Conservation (phyloP, 2,888 invertebrate genomes). For the Congeria kusceri region DNA sequence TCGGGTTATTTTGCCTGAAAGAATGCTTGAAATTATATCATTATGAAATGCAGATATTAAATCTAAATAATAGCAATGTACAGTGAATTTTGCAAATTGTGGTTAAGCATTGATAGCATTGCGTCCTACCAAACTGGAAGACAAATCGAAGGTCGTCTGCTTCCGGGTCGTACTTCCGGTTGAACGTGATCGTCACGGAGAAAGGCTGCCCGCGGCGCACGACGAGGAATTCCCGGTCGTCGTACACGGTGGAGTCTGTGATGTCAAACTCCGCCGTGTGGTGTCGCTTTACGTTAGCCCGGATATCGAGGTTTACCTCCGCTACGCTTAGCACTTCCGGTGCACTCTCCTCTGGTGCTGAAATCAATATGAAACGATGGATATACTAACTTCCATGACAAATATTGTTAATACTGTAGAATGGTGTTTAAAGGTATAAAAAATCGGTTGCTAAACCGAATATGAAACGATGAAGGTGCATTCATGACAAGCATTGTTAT, state of each 20-base stretch:
- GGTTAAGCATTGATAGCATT: not conserved
- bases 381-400: too few species aligned
- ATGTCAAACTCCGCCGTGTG: constrained; percentile 90
- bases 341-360: not conserved
- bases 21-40: too few species aligned
- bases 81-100: too few species aligned
- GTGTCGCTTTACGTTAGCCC: constrained; percentile 90
- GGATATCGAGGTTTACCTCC: constrained; percentile 89
- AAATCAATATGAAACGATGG: too few species aligned
- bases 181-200: constrained; percentile 90
- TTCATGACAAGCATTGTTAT: too few species aligned
- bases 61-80: too few species aligned
- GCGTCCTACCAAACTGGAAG: constrained; percentile 87
- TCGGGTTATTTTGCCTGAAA: too few species aligned
- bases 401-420: too few species aligned
- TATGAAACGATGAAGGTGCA: too few species aligned
- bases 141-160: constrained; percentile 94
- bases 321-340: constrained; percentile 41
- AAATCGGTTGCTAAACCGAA: too few species aligned
- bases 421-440: too few species aligned
- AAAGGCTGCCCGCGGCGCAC: constrained; percentile 91
- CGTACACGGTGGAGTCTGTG: constrained; percentile 23
- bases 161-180: constrained; percentile 90
- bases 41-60: too few species aligned
- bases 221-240: constrained; percentile 87